A percentile compares a stretch with the other conserved stretches of the same genome.
Evolutionary conservation across 2,888 invertebrate genomes (phyloP).

Genomic region (Orthosia gracilis): DNA sequence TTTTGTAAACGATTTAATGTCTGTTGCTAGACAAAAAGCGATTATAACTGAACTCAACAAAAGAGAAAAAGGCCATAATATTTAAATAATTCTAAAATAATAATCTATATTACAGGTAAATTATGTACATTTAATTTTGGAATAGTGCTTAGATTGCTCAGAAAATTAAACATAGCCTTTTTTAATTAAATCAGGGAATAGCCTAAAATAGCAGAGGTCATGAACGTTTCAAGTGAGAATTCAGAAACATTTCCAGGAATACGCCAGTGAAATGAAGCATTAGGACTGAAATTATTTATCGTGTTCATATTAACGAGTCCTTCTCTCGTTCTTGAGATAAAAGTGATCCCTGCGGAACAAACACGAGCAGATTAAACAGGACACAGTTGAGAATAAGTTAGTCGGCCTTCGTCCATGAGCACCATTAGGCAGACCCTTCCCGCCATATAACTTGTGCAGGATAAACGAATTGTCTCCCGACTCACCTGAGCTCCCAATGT

Average conservation of each 20-base stretch:
- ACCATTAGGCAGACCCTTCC: constrained; percentile 58
- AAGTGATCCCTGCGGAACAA: constrained; percentile 44
- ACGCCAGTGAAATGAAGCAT: not conserved
- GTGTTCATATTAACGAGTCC: constrained; percentile 31
- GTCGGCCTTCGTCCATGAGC: constrained; percentile 42
- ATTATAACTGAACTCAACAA: no score
- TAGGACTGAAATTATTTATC: constrained; percentile 42
- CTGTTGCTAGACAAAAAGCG: no score
- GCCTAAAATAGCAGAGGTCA: not conserved
- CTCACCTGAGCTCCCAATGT: constrained; percentile 41
- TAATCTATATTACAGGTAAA: not conserved
- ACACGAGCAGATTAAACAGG: constrained; percentile 56
- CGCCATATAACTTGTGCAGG: constrained; percentile 52
- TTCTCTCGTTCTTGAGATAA: constrained; percentile 29
- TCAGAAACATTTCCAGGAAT: constrained; percentile 1
- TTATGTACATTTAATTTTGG: not conserved
- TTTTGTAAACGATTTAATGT: not conserved
- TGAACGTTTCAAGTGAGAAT: not conserved
- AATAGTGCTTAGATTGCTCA: not conserved
- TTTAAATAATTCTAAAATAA: no score
- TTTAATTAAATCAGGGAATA: not conserved
- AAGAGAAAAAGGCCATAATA: no score
- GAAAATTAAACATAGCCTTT: not conserved
- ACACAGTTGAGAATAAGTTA: constrained; percentile 64
- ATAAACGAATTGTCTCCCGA: constrained; percentile 46